Conservation (phyloP, 2,113 vertebrate genomes). For the Illadopsis cleaveri region DNA sequence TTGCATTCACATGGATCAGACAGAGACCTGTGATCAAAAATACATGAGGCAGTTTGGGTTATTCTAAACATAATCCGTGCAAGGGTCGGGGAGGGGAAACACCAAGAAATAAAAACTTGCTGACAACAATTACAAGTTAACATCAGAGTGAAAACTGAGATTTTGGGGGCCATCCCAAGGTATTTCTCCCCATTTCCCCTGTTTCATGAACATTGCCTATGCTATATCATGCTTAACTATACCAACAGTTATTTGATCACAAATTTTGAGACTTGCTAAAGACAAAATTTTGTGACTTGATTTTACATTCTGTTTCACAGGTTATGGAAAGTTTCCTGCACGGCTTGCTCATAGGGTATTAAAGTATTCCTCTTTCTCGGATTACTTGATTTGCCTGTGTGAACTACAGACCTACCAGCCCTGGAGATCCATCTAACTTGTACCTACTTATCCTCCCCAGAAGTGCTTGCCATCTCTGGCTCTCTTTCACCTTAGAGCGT, state of each 20-base stretch:
- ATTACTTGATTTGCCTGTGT: background rate
- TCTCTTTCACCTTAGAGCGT: background rate
- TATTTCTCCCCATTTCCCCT: background rate
- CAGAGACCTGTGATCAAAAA: background rate
- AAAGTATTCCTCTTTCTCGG: background rate
- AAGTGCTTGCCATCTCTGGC: background rate
- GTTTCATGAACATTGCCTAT: background rate
- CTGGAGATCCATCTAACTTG: background rate
- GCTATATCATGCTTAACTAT: background rate
- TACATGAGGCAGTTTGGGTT: background rate
- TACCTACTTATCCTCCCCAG: background rate
- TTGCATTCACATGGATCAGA: background rate
- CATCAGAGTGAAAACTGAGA: background rate
- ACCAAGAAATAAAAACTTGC: background rate
- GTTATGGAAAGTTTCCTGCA: background rate
- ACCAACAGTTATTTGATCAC: background rate
- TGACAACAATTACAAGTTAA: background rate
- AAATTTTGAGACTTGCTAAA: background rate
- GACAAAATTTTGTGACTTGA: background rate
- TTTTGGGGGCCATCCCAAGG: background rate
- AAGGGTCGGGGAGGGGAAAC: rapidly evolving
- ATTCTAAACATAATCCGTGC: background rate
- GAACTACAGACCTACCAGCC: background rate
- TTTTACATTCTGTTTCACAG: background rate
- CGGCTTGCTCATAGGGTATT: background rate